A percentile compares a stretch with the other conserved stretches of the same genome.
phyloP scores from a whole-genome alignment of 2,888 invertebrate genomes.

The Clitarchus hookeri region DNA sequence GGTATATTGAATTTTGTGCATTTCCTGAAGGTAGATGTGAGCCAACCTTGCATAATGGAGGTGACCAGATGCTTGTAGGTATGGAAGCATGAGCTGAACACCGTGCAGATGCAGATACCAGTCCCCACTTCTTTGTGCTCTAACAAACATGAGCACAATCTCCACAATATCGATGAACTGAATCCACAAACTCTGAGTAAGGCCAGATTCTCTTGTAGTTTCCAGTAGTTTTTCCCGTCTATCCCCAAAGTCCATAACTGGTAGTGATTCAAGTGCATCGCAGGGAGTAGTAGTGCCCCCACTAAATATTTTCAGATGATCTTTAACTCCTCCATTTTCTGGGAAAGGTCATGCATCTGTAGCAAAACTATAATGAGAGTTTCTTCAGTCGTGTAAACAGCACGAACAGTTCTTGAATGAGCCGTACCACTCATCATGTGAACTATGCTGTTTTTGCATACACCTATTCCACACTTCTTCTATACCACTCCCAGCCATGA shows the following conservation, averaged over 20 bases:
- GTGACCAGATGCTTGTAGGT: too few species aligned
- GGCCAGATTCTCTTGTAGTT: background rate
- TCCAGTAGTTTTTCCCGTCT: background rate
- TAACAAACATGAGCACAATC: background rate
- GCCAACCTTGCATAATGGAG: too few species aligned
- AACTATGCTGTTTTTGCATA: background rate
- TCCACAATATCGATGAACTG: background rate
- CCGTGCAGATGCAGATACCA: too few species aligned
- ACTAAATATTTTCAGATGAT: background rate
- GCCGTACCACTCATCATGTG: too few species aligned
- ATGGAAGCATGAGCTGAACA: too few species aligned
- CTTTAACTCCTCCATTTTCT: background rate
- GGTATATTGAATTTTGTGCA: too few species aligned
- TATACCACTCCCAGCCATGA: too few species aligned
- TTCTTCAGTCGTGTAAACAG: background rate
- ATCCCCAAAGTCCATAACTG: background rate
- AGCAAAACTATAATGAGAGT: conserved; percentile 2
- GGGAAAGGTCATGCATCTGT: background rate
- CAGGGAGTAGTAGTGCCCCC: background rate
- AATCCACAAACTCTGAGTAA: conserved; percentile 7
- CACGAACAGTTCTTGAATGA: background rate
- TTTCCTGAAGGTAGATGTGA: too few species aligned
- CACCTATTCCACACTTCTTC: background rate
- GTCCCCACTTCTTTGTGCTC: too few species aligned
- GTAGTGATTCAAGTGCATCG: background rate